These are phyloP conservation scores for Colius striatus DNA, from an alignment of 2,113 vertebrate genomes.

Conservation along the genomic window DNA sequence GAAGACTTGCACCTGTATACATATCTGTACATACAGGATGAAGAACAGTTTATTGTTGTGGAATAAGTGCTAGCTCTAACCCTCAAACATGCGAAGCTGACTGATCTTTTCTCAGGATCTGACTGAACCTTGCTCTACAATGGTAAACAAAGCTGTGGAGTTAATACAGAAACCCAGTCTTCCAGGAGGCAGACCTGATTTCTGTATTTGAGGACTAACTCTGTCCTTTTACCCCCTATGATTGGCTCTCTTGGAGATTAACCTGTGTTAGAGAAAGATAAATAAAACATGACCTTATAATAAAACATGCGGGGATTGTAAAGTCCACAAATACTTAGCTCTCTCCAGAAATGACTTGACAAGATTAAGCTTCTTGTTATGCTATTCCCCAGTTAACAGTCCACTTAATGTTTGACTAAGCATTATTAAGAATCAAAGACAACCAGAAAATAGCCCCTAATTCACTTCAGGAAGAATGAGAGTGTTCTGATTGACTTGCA, in stretches of 20 bases:
- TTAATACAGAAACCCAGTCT: too few species aligned
- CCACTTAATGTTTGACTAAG: constrained; percentile 42
- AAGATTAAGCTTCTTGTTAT: constrained; percentile 8
- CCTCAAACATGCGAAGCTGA: not conserved
- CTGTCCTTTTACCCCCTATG: not conserved
- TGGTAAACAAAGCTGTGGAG: accelerated
- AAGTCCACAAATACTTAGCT: constrained; percentile 22
- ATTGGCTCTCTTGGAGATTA: not conserved
- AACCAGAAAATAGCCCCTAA: constrained; percentile 20
- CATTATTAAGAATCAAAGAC: not conserved
- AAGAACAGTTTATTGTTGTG: not conserved
- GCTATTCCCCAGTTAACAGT: constrained; percentile 12
- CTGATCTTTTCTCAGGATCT: not conserved
- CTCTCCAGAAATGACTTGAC: constrained; percentile 13
- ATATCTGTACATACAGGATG: not conserved
- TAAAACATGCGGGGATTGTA: constrained; percentile 8
- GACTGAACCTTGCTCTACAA: not conserved
- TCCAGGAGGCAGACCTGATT: not conserved
- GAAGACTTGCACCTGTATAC: not conserved
- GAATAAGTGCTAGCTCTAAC: not conserved
- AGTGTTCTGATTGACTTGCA: not conserved
- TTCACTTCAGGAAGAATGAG: not conserved
- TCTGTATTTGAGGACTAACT: not conserved
- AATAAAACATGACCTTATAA: not conserved
- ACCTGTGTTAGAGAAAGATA: not conserved